These are phyloP conservation scores for Aplysia californica DNA, from an alignment of 1,140 invertebrate genomes.

Conservation along the genomic window DNA sequence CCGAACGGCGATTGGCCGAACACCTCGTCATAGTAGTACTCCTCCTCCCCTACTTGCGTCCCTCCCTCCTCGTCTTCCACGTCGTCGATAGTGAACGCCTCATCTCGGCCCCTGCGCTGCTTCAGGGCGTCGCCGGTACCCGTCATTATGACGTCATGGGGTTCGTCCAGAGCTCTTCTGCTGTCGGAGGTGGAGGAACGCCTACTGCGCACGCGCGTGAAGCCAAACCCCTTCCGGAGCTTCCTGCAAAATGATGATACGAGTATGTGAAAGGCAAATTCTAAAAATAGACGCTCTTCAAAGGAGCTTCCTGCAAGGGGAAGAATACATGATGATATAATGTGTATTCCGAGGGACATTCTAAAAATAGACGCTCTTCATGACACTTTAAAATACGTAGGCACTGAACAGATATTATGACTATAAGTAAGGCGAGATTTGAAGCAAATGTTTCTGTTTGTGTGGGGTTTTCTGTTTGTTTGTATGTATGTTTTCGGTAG, in stretches of 20 bases:
- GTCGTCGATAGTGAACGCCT: constrained; percentile 16
- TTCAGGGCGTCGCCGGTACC: neutral
- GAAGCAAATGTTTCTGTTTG: neutral
- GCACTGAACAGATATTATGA: neutral
- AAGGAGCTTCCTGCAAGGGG: neutral
- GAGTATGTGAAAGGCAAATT: neutral
- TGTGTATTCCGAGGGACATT: neutral
- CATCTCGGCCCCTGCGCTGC: neutral
- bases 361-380: neutral
- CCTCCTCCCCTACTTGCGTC: neutral
- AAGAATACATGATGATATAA: neutral
- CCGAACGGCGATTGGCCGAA: constrained; percentile 23
- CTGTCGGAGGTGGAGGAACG: constrained; percentile 21
- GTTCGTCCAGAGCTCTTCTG: constrained; percentile 11
- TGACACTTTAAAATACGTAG: neutral
- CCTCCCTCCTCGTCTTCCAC: constrained; percentile 7
- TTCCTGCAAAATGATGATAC: neutral
- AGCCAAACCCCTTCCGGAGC: constrained; percentile 1
- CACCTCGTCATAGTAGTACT: constrained; percentile 28
- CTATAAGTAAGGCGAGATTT: neutral
- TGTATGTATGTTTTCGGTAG: neutral
- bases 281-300: neutral
- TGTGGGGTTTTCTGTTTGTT: neutral
- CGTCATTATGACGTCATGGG: neutral
- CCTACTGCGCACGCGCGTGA: neutral